Evolutionary conservation across 2,797 vertebrate genomes (phyloP), one percentile per base, ranked within the genome.

Genomic region (Pygocentrus nattereri): DNA sequence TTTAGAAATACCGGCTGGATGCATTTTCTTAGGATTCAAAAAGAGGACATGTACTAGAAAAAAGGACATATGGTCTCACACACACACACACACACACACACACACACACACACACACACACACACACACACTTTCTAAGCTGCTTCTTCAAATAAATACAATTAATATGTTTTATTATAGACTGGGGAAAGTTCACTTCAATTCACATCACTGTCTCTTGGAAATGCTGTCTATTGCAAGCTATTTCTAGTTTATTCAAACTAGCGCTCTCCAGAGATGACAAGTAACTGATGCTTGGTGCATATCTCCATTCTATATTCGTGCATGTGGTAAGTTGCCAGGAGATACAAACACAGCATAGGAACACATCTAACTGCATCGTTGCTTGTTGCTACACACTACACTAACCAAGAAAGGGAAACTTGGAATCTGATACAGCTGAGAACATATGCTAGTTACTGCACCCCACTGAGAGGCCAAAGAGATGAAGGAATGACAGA

Each of bases 361-460:
- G n/a, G 12, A 52, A 52, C 21, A 70, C 54, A 52, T 19, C 16
- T 13, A 4, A 44, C 62, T 79, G 67, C 5, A 79, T 61, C 74
- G 56, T 49, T 64, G 3, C 13, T 6, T 65, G 62, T 21, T 65
- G 61, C 30, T 50, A 54, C 23, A 50, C 47, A 30, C 56, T 64
- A 25, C 64, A 84, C 49, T 30, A 47, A 56, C 27, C 41, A 59
- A 73, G 71, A 77, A 74, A 58, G 68, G 44, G 27, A 74, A 79
- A 74, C 71, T 23, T 75, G 74, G 23, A 84, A 84, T 77, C 23
- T 73, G 59, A 84, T 77, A 76, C 62, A n/a, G 50, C 50, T 18
- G 6, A 13, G 68, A 80, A 30, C 65, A 56, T 69, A 68, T 38
- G 38, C 38, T 41, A 67, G 59, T 72, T 65, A 62, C 47, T 76